Evolutionary conservation across 2,888 invertebrate genomes (phyloP), one percentile per base, ranked within the genome.

Genomic region (Drosophila ezoana): DNA sequence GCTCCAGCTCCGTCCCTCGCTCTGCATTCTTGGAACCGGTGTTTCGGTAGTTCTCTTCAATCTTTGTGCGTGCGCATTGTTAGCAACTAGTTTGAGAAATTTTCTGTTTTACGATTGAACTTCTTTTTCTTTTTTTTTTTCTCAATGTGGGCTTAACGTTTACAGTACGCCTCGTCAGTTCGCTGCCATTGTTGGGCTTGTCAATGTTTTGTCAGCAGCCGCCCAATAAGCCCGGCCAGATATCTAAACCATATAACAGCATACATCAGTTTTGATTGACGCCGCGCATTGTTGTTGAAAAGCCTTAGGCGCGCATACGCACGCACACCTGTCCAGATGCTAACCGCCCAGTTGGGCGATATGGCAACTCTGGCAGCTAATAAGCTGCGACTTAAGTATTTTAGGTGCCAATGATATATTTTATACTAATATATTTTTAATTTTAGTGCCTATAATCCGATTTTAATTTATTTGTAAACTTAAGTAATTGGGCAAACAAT

Each of bases 141-240:
- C 35, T 33, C 32, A 66, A 65, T 58, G 62, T 54, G 72, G 72
- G 66, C 83, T 68, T 80, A 70, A 41, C 62, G 52, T 61, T 81
- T 72, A 70, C 77, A 65, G 76, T 70, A 81, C 79, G 76, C 68
- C 68, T 75, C 87, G 81, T 84, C 81, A 75, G 72, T 58, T 77
- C 62, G 61, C 54, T 67, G 58, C 61, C 57, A 76, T 76, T 78
- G 79, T 76, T 78, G 69, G 51, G 72, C 66, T 73, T 77, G 68
- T 68, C 77, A 76, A 72, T 76, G 77, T 76, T 76, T 76, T 77
- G 75, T 76, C 75, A 76, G 75, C 75, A 77, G 63, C 65, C 64
- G 65, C 72, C 68, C 77, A 57, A 63, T 68, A 56, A 60, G 62
- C 60, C 68, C 58, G n/a, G 8, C 32, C 62, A 28, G 33, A 47